Base-by-base conservation (phyloP, 1,140 invertebrate species). In the Orchesella cincta region DNA sequence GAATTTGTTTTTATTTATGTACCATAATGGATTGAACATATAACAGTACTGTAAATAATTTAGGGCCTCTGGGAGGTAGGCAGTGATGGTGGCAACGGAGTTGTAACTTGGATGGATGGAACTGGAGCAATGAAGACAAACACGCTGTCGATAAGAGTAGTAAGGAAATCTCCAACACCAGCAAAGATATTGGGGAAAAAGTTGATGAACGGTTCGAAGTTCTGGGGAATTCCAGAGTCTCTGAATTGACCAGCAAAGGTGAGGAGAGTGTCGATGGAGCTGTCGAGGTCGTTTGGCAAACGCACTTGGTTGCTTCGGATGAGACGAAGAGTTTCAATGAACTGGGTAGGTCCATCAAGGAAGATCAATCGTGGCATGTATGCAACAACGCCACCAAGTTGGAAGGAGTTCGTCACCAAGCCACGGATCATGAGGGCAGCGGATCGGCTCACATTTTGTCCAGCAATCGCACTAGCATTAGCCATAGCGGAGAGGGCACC, bases 331-430 rank as follows among this genome's bases (percentile, higher is more conserved):
- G 80, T 80, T 72, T 82, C 81, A 54, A 82, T 71, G 78, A 82
- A 82, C 51, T 82, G 81, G 28, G 79, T 82, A 26, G 81, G 81
- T 76, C 81, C 81, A 54, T 82, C 81, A 67, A 82, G 71, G 74
- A 82, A 80, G 76, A 82, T 79, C 57, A 82, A 76, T 12, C 78
- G 67, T 70, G 81, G 81, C 79, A 82, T 79, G 78, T 82, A 82
- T 26, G 78, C 81, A 5, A 79, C 81, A 35, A 82, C 81, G 20
- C 78, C 78, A n/a, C 51, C 79, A 14, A 82, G 71, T 35, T 57
- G 67, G 76, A 82, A 80, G 14, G 79, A 78, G 76, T 82, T 78
- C 1, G 79, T 80, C n/a, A 82, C 75, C 5, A 82, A 73, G 34
- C 81, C 79, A 16, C 81, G 79, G 64, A 82, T 78, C 75, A 82